phyloP scores from a whole-genome alignment of 2,113 vertebrate species.

The Coptodon rendalli region DNA sequence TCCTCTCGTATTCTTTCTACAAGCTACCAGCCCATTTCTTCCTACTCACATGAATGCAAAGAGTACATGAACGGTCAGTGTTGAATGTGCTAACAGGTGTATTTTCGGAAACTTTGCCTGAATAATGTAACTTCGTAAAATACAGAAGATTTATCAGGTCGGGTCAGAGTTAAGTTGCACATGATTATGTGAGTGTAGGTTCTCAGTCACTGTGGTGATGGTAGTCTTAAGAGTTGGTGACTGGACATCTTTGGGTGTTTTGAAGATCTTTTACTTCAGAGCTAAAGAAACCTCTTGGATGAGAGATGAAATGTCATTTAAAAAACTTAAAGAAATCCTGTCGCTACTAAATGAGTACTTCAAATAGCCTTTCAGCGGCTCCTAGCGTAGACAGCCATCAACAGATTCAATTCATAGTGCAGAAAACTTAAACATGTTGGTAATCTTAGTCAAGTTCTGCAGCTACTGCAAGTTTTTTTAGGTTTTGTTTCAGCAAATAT shows the following conservation, averaged over 20 bases:
- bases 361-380: neutral
- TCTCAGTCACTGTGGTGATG: neutral
- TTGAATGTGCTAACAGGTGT: neutral
- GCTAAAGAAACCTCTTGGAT: neutral
- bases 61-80: neutral
- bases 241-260: neutral
- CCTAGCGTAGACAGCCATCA: neutral
- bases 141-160: neutral
- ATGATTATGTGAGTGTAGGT: neutral
- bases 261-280: neutral
- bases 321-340: accelerated
- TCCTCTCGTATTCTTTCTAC: neutral
- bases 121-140: neutral
- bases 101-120: neutral
- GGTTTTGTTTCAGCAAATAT: neutral
- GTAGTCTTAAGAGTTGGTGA: neutral
- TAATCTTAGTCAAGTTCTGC: neutral
- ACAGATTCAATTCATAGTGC: neutral
- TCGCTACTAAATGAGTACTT: neutral
- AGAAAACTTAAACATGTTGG: neutral
- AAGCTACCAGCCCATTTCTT: neutral
- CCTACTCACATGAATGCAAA: neutral
- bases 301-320: neutral
- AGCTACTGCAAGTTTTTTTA: neutral
- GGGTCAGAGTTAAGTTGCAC: neutral